Evolutionary conservation across 2,888 invertebrate genomes (phyloP).

Genomic region (Himalopsyche japonica): DNA sequence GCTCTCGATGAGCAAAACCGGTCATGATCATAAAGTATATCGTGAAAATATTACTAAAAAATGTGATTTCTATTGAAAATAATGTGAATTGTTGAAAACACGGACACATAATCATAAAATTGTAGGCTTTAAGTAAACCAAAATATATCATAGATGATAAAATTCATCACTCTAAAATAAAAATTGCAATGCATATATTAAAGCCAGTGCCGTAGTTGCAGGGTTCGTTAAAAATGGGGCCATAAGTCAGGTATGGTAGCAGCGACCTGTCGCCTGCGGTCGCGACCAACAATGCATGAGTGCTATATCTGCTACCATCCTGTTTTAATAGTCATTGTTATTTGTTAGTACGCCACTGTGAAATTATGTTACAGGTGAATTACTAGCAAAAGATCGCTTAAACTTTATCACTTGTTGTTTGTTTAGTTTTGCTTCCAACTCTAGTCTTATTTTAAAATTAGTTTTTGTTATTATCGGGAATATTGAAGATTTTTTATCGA

Average conservation of each 20-base stretch:
- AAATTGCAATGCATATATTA: not conserved
- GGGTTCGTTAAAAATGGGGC: constrained; percentile 17
- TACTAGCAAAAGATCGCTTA: not conserved
- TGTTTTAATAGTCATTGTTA: constrained; percentile 1
- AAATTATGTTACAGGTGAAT: not conserved
- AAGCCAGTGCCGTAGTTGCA: not conserved
- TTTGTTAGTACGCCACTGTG: not conserved
- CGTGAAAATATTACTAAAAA: too few species aligned
- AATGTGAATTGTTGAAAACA: too few species aligned
- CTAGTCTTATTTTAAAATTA: too few species aligned
- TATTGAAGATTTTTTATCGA: too few species aligned
- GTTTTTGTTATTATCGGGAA: too few species aligned
- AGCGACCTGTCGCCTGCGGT: constrained; percentile 30
- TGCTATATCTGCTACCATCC: not conserved
- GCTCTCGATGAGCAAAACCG: too few species aligned
- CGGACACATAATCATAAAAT: too few species aligned
- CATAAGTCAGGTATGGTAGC: constrained; percentile 34
- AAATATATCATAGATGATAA: too few species aligned
- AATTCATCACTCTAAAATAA: too few species aligned
- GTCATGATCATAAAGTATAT: too few species aligned
- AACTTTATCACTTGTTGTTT: not conserved
- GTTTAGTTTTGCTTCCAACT: not conserved
- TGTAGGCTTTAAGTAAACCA: too few species aligned
- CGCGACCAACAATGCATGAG: not conserved
- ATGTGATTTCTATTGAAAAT: too few species aligned